Evolutionary conservation across 1,140 invertebrate genomes (phyloP).

Genomic region (Muscidifurax raptorellus): DNA sequence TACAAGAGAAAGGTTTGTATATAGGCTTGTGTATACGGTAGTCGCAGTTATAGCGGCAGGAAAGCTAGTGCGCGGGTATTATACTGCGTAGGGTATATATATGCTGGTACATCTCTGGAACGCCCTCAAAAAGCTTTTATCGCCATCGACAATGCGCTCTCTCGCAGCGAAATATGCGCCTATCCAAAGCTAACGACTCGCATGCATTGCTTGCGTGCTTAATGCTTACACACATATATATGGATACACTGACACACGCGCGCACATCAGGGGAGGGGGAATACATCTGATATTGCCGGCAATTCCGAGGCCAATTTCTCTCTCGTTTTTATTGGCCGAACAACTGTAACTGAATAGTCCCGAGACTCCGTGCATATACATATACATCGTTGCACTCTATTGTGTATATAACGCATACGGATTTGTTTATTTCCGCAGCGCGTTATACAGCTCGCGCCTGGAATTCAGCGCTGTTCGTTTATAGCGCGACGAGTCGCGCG

Average conservation of each 20-base stretch:
- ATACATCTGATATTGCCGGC: background rate
- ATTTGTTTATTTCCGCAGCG: background rate
- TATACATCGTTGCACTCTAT: background rate
- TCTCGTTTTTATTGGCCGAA: background rate
- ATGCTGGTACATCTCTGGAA: too few species aligned
- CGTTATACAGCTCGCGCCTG: background rate
- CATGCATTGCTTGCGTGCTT: background rate
- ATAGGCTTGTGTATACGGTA: too few species aligned
- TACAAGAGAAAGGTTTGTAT: too few species aligned
- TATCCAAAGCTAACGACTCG: background rate
- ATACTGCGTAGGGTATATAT: too few species aligned
- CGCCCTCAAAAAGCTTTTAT: background rate
- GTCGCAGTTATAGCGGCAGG: too few species aligned
- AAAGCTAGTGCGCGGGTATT: too few species aligned
- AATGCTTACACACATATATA: too few species aligned
- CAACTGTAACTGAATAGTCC: background rate
- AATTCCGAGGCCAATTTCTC: background rate
- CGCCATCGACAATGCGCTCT: background rate
- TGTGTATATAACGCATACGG: too few species aligned
- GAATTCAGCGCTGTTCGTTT: background rate
- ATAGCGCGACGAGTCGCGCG: background rate
- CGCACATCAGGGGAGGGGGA: too few species aligned
- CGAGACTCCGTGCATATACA: too few species aligned
- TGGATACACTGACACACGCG: too few species aligned
- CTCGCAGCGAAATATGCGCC: background rate